Conservation (phyloP, 2,797 vertebrate genomes). For the Sibirionetta formosa region DNA sequence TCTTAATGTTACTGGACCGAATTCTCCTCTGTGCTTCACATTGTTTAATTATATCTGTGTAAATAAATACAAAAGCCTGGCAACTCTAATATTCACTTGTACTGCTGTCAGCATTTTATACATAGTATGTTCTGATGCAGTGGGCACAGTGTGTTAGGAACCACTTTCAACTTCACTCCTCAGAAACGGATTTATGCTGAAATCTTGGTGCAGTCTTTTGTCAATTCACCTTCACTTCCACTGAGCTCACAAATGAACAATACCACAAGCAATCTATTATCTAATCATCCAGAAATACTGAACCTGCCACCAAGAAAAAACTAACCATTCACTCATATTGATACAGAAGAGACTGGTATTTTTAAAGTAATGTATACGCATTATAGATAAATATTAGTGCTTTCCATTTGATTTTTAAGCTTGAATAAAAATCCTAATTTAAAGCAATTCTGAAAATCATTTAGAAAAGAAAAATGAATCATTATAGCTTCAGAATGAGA, state of each 20-base stretch:
- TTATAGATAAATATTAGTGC: background rate
- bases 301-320: background rate
- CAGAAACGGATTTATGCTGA: background rate
- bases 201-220: background rate
- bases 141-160: background rate
- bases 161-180: fast-evolving
- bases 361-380: background rate
- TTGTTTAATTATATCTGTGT: slow-evolving; percentile 1
- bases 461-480: background rate
- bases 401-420: slow-evolving; percentile 13
- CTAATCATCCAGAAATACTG: background rate
- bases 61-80: slow-evolving; percentile 20
- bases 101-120: background rate
- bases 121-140: background rate
- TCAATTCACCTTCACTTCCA: slow-evolving; percentile 26
- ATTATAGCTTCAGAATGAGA: background rate
- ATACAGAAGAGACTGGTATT: background rate
- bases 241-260: slow-evolving; percentile 31
- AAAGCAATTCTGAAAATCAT: background rate
- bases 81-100: background rate
- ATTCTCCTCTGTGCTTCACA: background rate
- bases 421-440: background rate
- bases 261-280: background rate
- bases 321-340: background rate
- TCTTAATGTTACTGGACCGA: slow-evolving; percentile 14